A percentile compares a stretch with the other conserved stretches of the same genome.
Evolutionary conservation across 1,140 invertebrate species (phyloP).

Genomic region (Neodiprion lecontei): DNA sequence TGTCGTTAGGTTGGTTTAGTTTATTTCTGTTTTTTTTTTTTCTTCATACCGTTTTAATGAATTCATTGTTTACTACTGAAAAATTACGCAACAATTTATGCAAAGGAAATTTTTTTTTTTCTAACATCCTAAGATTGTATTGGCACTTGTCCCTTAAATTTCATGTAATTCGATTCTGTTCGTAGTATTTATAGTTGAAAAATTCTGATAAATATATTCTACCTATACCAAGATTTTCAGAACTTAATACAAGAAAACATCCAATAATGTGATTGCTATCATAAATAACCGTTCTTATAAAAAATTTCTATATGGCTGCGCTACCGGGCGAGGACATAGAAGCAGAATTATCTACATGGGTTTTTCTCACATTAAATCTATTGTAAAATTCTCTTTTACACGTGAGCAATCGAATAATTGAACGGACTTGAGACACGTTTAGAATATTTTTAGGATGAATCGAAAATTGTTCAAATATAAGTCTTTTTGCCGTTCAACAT

Average conservation of each 20-base stretch:
- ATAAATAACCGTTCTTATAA: not conserved
- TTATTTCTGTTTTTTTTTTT: not conserved
- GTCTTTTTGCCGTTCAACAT: too few species aligned
- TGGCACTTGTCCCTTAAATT: slow-evolving; percentile 5
- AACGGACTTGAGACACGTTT: too few species aligned
- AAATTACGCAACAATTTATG: too few species aligned
- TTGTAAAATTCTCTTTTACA: not conserved
- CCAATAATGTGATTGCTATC: not conserved
- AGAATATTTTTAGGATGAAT: too few species aligned
- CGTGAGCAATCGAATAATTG: not conserved
- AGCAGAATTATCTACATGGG: not conserved
- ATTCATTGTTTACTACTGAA: too few species aligned
- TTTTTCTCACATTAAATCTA: not conserved
- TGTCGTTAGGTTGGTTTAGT: not conserved
- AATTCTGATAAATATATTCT: not conserved
- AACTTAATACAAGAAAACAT: not conserved
- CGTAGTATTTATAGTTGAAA: not conserved
- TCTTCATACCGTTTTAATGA: not conserved
- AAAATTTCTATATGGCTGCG: not conserved
- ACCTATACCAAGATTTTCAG: not conserved
- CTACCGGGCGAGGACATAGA: not conserved
- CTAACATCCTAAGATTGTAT: not conserved
- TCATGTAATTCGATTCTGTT: not conserved
- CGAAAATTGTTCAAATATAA: too few species aligned
- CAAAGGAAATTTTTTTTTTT: not conserved